Percentiles rank a stretch among this genome's conserved stretches.
Conservation (phyloP, 2,113 vertebrate species). For the Bucco capensis region DNA sequence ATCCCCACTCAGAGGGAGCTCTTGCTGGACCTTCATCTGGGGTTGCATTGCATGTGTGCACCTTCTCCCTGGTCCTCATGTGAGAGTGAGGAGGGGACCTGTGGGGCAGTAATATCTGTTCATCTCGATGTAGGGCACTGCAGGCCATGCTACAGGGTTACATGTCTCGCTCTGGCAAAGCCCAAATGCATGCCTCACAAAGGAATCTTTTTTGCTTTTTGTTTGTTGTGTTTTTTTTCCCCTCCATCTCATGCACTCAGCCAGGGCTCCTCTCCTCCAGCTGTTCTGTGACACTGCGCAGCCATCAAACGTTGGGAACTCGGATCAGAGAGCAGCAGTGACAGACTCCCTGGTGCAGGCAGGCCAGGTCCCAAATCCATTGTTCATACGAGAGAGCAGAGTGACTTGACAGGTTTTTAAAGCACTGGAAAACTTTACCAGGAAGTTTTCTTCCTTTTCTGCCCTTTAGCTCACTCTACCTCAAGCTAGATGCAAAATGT, state of each 20-base stretch:
- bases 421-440: constrained; percentile 17
- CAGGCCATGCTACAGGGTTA: background rate
- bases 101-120: background rate
- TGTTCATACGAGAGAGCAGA: background rate
- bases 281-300: background rate
- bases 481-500: background rate
- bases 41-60: background rate
- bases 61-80: background rate
- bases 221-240: background rate
- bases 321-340: constrained; percentile 19
- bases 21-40: background rate
- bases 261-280: background rate
- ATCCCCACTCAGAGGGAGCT: background rate
- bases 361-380: constrained; percentile 40
- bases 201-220: constrained; percentile 1
- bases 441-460: constrained; percentile 13
- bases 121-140: fast-evolving
- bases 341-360: constrained; percentile 14
- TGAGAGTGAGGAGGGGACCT: fast-evolving
- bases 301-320: constrained; percentile 15
- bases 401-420: constrained; percentile 21
- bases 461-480: background rate
- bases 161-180: background rate
- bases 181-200: background rate
- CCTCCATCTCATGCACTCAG: background rate